A percentile compares a stretch with the other conserved stretches of the same genome.
These are phyloP conservation scores for Tachypleus tridentatus DNA, from an alignment of 1,140 invertebrate species.

Conservation along the genomic window DNA sequence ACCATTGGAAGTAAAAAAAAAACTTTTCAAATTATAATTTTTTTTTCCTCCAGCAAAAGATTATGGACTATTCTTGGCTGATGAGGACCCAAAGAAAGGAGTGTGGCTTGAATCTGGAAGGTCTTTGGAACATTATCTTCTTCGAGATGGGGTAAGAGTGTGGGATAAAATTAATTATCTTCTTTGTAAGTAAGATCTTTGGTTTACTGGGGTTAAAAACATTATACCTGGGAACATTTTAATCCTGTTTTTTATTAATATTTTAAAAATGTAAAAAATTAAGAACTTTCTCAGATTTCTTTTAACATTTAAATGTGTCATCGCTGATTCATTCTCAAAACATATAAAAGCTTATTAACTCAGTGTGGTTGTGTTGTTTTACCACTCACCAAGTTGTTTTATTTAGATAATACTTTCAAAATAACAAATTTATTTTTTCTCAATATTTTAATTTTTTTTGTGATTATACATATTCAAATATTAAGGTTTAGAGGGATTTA, in stretches of 20 bases:
- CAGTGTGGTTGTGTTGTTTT: too few relatives aligned
- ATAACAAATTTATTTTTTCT: too few relatives aligned
- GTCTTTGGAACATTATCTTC: slow-evolving; percentile 89
- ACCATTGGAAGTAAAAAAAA: background rate
- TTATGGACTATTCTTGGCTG: slow-evolving; percentile 94
- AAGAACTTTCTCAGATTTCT: background rate
- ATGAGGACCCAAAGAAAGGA: slow-evolving; percentile 91
- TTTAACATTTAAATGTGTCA: background rate
- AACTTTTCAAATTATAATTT: background rate
- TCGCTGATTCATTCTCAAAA: slow-evolving; percentile 47
- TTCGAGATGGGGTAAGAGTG: slow-evolving; percentile 64
- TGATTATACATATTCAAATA: too few relatives aligned
- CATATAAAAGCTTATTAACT: slow-evolving; percentile 44
- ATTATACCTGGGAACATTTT: background rate
- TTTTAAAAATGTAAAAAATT: background rate
- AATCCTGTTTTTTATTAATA: background rate
- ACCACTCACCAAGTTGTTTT: too few relatives aligned
- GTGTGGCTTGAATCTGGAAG: slow-evolving; percentile 91
- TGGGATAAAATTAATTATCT: background rate
- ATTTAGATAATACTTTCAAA: too few relatives aligned
- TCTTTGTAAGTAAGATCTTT: background rate
- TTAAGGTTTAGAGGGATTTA: too few relatives aligned
- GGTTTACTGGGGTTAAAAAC: slow-evolving; percentile 4
- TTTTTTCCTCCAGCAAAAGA: slow-evolving; percentile 64
- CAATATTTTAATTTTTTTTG: too few relatives aligned